Conservation (phyloP, 2,888 invertebrate species). For the Synanthedon myopaeformis region DNA sequence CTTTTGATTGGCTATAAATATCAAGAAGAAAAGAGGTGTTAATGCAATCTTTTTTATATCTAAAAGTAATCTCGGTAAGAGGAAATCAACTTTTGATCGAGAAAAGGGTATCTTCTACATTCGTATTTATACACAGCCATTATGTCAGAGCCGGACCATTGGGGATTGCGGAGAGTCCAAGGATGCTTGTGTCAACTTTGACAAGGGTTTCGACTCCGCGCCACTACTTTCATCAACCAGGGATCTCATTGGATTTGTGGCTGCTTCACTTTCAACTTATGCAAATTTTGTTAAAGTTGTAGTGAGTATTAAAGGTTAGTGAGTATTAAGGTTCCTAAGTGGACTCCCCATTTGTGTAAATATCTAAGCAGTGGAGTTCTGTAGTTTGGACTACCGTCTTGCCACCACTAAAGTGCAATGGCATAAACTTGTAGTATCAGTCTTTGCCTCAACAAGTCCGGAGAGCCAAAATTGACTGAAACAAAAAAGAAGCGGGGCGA, state of each 20-base stretch:
- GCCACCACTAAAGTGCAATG: too few relatives aligned
- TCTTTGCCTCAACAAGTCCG: slow-evolving; percentile 5
- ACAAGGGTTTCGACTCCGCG: slow-evolving; percentile 31
- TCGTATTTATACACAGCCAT: not conserved
- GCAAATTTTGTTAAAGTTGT: slow-evolving; percentile 1
- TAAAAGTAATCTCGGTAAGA: not conserved
- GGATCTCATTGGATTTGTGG: slow-evolving; percentile 31
- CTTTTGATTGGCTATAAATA: too few relatives aligned
- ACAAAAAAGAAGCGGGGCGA: slow-evolving; percentile 26
- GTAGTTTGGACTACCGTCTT: too few relatives aligned
- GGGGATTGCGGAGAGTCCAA: slow-evolving; percentile 13
- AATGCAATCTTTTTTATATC: too few relatives aligned
- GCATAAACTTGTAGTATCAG: too few relatives aligned
- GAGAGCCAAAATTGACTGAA: slow-evolving; percentile 21
- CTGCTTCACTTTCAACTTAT: slow-evolving; percentile 22
- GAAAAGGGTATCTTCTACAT: not conserved
- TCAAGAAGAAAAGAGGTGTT: too few relatives aligned
- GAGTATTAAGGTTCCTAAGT: slow-evolving; percentile 7
- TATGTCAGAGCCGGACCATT: not conserved
- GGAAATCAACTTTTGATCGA: not conserved
- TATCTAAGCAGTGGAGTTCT: too few relatives aligned
- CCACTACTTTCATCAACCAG: slow-evolving; percentile 23
- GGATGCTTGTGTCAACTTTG: slow-evolving; percentile 37
- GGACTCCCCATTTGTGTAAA: not conserved
- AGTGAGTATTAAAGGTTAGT: slow-evolving; percentile 9